Base-by-base conservation (phyloP, 1,140 invertebrate species). In the Alviniconcha marisindica region DNA sequence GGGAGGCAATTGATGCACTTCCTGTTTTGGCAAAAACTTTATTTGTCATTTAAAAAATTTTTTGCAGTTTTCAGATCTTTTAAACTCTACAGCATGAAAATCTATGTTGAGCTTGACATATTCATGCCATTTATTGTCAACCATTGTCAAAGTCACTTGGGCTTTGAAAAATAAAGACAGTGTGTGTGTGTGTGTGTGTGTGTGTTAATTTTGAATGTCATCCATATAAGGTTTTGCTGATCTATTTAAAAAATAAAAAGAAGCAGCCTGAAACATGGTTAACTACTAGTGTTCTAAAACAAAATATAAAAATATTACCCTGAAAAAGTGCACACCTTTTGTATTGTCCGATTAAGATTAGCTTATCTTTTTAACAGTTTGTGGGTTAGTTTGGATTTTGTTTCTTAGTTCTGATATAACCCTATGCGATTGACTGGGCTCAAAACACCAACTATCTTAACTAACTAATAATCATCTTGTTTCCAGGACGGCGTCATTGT, bases 401-500 rank as follows among this genome's bases (percentile, higher is more conserved):
- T 73, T 18, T 31, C n/a, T n/a, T n/a, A n/a, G n/a, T n/a, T 14
- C 0, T 54, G 15, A 51, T 66, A 5, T 69, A 3, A 63, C 63
- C 56, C 31, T 33, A 38, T 38, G n/a, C n/a, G n/a, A n/a, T n/a
- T n/a, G n/a, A n/a, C n/a, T n/a, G n/a, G n/a, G n/a, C n/a, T n/a
- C n/a, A n/a, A n/a, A n/a, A n/a, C n/a, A n/a, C n/a, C n/a, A n/a
- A n/a, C n/a, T n/a, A n/a, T n/a, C n/a, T n/a, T n/a, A n/a, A n/a
- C n/a, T n/a, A n/a, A n/a, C n/a, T n/a, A n/a, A n/a, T n/a, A n/a
- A n/a, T n/a, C n/a, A n/a, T n/a, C n/a, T n/a, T n/a, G 77, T 76
- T 89, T 91, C 31, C 84, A 97, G 96, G 96, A 97, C 93, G 96
- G 94, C 31, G 92, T 97, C 2, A 90, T 97, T 18, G 91, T 98